A percentile compares a stretch with the other conserved stretches of the same genome.
Evolutionary conservation across 1,140 invertebrate species (phyloP).

Genomic region (Acyrthosiphon pisum): DNA sequence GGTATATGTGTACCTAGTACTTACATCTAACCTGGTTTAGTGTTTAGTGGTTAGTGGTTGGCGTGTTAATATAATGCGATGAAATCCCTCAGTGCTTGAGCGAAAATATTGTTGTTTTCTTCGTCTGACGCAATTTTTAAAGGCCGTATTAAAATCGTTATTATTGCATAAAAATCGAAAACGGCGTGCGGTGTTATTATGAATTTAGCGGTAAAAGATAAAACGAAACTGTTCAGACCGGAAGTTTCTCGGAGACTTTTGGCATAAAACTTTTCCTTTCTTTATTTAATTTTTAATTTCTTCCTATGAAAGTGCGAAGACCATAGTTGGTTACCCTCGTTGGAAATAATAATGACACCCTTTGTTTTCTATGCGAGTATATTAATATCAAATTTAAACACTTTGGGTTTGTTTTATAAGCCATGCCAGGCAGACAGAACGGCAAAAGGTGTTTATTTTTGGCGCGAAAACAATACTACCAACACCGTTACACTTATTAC

Average conservation of each 20-base stretch:
- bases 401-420: neutral
- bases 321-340: neutral
- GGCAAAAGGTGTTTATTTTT: neutral
- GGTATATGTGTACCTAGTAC: too few species aligned
- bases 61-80: neutral
- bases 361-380: neutral
- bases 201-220: constrained; percentile 22
- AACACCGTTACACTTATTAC: neutral
- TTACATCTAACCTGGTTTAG: too few species aligned
- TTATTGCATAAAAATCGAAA: neutral
- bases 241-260: constrained; percentile 16
- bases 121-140: neutral
- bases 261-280: constrained; percentile 15
- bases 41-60: neutral
- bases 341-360: neutral
- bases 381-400: constrained; percentile 25
- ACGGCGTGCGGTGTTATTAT: neutral
- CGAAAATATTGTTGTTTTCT: neutral
- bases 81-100: accelerated
- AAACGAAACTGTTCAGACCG: neutral
- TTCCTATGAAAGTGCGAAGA: neutral
- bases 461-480: neutral
- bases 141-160: neutral
- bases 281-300: constrained; percentile 47
- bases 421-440: neutral